Base-by-base conservation (phyloP, 1,140 invertebrate genomes). In the Cherax quadricarinatus region DNA sequence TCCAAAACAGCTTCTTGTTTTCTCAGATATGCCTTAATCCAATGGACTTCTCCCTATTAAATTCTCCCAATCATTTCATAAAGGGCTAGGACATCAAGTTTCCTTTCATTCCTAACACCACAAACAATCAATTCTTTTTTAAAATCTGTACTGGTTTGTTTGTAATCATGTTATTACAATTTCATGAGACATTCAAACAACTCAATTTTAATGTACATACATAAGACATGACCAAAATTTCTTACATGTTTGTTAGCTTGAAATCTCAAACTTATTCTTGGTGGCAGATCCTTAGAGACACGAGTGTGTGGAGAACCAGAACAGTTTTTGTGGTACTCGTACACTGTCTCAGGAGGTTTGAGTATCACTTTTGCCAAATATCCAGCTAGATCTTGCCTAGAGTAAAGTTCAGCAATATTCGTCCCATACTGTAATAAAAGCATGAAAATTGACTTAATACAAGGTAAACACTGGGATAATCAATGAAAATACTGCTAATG, bases 251-350 rank as follows among this genome's bases (percentile, higher is more conserved):
- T 96, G 87, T 96, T 97, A 4, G 97, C 97, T 7, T 97, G 95
- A 80, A 95, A 95, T 73, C 98, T 95, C 18, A 98, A 95, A 94
- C 96, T 97, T 16, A 98, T 85, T 88, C 97, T 95, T 5, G 98
- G 96, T 2, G 96, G 97, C 18, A 97, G 94, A 10, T 96, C 94
- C 94, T 96, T 95, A 90, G 96, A 95, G 0, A 96, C 95, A 16
- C 96, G 94, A 53, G 95, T 95, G 53, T 96, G 96, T 85, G 96
- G 96, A 81, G 96, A 96, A 60, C 94, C 94, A 4, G 94, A 94
- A 4, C 96, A 96, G 86, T 95, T 94, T 89, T 96, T 97, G 94
- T 95, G 96, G 94, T 96, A 97, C 88, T 94, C 96, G 91, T 95
- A 96, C 21, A 97, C 96, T 9, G 95, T 96, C 5, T 96, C 96